Evolutionary conservation across 2,113 vertebrate species (phyloP).

Genomic region (Nothoprocta pentlandii): DNA sequence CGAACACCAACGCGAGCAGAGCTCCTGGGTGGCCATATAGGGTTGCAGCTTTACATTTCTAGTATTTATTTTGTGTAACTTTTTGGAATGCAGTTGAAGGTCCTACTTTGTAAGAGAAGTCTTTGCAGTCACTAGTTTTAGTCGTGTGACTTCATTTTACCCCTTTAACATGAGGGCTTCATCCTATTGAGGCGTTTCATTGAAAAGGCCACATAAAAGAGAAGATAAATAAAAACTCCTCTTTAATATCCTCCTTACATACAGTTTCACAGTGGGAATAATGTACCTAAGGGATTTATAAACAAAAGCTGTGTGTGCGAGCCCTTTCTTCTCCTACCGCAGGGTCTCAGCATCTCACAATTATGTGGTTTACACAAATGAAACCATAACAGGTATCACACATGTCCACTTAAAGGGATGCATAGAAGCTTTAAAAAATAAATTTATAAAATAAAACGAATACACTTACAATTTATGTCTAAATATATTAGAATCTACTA

Average conservation of each 20-base stretch:
- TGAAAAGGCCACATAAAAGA: constrained; percentile 16
- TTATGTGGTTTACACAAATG: neutral
- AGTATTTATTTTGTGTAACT: neutral
- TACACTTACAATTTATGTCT: neutral
- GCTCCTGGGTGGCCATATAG: neutral
- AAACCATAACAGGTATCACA: neutral
- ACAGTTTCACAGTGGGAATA: neutral
- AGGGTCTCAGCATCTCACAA: neutral
- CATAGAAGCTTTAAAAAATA: neutral
- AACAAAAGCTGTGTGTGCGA: neutral
- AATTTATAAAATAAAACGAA: neutral
- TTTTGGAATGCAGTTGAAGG: constrained; percentile 9
- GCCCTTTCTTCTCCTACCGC: neutral
- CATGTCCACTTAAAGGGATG: neutral
- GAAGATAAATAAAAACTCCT: neutral
- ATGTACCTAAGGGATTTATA: neutral
- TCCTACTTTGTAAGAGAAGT: neutral
- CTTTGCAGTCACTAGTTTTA: neutral
- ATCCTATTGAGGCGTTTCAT: neutral
- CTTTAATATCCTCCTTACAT: neutral
- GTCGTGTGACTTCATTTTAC: neutral
- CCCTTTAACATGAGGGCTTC: neutral
- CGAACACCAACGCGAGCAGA: neutral
- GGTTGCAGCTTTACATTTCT: neutral
- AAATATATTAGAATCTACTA: neutral